Evolutionary conservation across 2,113 vertebrate genomes (phyloP), one percentile per base, ranked within the genome.

Genomic region (Psephotus haematonotus): DNA sequence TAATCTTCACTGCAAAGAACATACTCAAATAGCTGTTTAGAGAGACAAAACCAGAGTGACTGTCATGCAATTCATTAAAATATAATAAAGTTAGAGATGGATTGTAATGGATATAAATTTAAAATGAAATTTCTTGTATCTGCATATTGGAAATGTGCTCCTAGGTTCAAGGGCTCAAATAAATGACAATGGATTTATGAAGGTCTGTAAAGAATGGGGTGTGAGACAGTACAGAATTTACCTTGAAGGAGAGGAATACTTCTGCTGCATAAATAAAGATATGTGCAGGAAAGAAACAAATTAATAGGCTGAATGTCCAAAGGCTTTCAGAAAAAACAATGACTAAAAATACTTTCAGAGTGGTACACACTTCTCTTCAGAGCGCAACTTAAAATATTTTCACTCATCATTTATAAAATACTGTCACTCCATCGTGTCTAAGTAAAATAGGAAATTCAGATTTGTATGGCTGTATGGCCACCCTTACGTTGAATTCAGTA

Each of bases 231-330:
- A 90, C 95, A 96, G 90, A 89, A 84, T 96, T 97, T 97, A 97
- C 96, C 96, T 96, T 92, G 62, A 84, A 91, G 95, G n/a, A 94
- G 80, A 93, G 37, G 92, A 95, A 91, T 82, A 78, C 95, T 96
- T 97, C 96, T 95, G 95, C 95, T 93, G 96, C 95, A 85, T 96
- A 95, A 93, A 88, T 87, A 95, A 95, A 96, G 82, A 94, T 81
- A 90, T 4, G 37, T 93, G 86, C 83, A 94, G 93, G 95, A 96
- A 93, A 96, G 93, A 97, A 93, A 96, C 25, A 94, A 84, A 89
- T 94, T 86, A 95, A 94, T 96, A 93, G 81, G 62, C 83, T 88
- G 82, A 76, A 90, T 55, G 33, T 91, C 77, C 47, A 86, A 41
- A 87, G 44, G 28, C 28, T 89, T 93, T 84, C 57, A 93, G 74